phyloP scores from a whole-genome alignment of 2,797 vertebrate genomes.

The Hoplostethus mediterraneus region DNA sequence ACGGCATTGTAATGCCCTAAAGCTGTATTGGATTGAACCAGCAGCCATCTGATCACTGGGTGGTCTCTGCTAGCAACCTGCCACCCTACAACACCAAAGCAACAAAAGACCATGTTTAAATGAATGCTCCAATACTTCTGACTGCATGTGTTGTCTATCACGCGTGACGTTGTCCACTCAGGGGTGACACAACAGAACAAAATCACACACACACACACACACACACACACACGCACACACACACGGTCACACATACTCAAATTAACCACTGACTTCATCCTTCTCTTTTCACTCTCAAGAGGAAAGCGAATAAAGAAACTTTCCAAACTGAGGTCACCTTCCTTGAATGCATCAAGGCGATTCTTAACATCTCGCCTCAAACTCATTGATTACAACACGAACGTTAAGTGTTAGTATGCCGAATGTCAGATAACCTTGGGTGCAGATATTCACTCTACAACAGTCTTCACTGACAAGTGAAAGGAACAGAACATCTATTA shows the following conservation, averaged over 20 bases:
- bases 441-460: constrained; percentile 42
- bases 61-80: not conserved
- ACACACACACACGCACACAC: not conserved
- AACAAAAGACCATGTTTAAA: not conserved
- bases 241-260: not conserved
- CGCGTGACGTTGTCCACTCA: constrained; percentile 6
- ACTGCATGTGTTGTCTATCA: not conserved
- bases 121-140: not conserved
- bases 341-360: constrained; percentile 19
- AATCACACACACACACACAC: not conserved
- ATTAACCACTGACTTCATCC: not conserved
- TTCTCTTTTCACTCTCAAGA: not conserved
- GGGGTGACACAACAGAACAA: constrained; percentile 3
- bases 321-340: constrained; percentile 49
- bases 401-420: constrained; percentile 16
- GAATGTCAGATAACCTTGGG: constrained; percentile 59
- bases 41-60: no score
- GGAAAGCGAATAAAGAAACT: constrained; percentile 9
- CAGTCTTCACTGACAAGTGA: constrained; percentile 48
- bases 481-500: constrained; percentile 42
- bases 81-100: not conserved
- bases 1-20: not conserved
- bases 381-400: constrained; percentile 13
- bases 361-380: constrained; percentile 18
- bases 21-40: no score